Conservation (phyloP, 1,140 invertebrate species). For the Brachionus rotundiformis region DNA sequence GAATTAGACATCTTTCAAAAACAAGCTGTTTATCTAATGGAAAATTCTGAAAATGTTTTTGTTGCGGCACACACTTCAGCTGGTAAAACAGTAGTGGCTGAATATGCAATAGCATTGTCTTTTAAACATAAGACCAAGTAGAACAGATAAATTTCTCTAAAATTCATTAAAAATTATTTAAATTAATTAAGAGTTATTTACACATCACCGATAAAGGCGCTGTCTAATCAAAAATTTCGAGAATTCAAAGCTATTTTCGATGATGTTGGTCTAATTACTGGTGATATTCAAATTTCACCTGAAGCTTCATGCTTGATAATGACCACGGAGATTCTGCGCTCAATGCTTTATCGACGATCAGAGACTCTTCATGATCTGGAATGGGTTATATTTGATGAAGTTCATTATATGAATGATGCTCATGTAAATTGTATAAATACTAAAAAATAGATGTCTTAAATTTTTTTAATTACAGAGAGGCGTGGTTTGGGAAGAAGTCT, state of each 20-base stretch:
- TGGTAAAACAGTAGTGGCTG: conserved; percentile 97
- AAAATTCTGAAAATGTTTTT: conserved; percentile 91
- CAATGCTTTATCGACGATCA: conserved; percentile 93
- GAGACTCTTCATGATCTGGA: conserved; percentile 92
- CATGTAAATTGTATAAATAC: conserved; percentile 70
- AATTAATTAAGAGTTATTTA: conserved; percentile 78
- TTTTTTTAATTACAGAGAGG: conserved; percentile 75
- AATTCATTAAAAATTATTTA: not conserved
- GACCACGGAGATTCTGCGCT: conserved; percentile 97
- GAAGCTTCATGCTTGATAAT: conserved; percentile 93
- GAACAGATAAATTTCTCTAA: conserved; percentile 53
- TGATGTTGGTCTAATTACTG: conserved; percentile 89
- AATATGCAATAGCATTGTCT: conserved; percentile 91
- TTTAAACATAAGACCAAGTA: conserved; percentile 87
- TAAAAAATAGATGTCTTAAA: too few relatives aligned
- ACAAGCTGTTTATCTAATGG: conserved; percentile 86
- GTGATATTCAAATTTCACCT: conserved; percentile 90
- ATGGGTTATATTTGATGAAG: conserved; percentile 99
- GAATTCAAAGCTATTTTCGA: conserved; percentile 87
- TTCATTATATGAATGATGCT: conserved; percentile 96
- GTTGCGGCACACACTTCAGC: conserved; percentile 98
- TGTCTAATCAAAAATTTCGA: conserved; percentile 98
- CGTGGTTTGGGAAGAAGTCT: conserved; percentile 98
- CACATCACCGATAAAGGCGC: conserved; percentile 97
- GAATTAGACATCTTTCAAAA: conserved; percentile 96